phyloP scores from a whole-genome alignment of 2,888 invertebrate genomes.

The Trisateles emortualis region DNA sequence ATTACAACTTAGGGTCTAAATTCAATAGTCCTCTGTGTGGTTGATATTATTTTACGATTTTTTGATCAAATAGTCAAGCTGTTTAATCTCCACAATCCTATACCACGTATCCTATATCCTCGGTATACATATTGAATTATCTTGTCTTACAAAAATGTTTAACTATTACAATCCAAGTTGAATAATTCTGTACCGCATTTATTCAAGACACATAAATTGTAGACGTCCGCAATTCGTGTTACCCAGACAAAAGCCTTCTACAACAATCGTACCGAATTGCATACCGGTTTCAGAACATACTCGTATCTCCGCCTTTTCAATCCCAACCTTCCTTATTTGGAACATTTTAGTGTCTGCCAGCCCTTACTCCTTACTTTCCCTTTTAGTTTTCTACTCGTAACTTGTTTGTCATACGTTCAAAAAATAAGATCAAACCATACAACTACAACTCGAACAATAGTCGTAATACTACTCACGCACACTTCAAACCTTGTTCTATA shows the following conservation, averaged over 20 bases:
- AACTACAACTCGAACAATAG: conserved; percentile 61
- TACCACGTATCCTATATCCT: no score
- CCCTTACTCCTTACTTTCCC: conserved; percentile 34
- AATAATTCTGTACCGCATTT: conserved; percentile 1
- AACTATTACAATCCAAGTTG: background rate
- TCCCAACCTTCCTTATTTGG: conserved; percentile 24
- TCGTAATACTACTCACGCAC: conserved; percentile 49
- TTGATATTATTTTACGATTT: background rate
- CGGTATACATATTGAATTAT: no score
- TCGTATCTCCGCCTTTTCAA: conserved; percentile 1
- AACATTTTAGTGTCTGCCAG: conserved; percentile 15
- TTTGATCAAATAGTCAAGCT: no score
- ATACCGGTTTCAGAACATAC: conserved; percentile 22
- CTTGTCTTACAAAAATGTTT: background rate
- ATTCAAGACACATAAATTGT: conserved; percentile 3
- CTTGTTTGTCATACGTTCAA: conserved; percentile 21
- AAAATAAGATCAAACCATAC: conserved; percentile 42
- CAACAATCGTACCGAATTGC: conserved; percentile 11
- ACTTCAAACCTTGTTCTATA: conserved; percentile 42
- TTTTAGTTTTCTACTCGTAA: conserved; percentile 24
- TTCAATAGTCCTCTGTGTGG: background rate
- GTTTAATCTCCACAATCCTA: no score
- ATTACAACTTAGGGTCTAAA: background rate
- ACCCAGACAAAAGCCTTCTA: conserved; percentile 3
- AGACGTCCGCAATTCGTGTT: conserved; percentile 1